These are phyloP conservation scores for Hydropsyche tenuis DNA, from an alignment of 1,140 invertebrate species.

Conservation along the genomic window DNA sequence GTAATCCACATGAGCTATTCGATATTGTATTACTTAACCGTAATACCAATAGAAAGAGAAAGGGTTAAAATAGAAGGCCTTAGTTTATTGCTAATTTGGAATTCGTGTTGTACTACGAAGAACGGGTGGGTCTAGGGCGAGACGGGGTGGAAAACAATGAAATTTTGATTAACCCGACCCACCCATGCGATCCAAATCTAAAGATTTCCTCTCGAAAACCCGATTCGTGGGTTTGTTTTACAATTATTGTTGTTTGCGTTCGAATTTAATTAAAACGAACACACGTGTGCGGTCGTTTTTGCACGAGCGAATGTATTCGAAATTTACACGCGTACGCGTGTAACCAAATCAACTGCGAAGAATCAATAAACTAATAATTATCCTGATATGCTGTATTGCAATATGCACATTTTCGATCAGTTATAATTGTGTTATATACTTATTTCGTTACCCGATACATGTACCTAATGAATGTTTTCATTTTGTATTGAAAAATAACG, in stretches of 20 bases:
- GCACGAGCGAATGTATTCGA: not conserved
- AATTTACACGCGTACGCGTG: too few species aligned
- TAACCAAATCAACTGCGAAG: too few species aligned
- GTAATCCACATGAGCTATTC: constrained; percentile 2
- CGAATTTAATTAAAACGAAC: constrained; percentile 22
- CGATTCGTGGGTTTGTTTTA: not conserved
- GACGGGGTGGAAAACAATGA: constrained; percentile 11
- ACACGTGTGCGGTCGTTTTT: constrained; percentile 1
- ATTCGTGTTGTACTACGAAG: constrained; percentile 28
- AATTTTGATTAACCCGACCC: constrained; percentile 40
- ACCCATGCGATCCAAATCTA: constrained; percentile 34
- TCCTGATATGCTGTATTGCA: too few species aligned
- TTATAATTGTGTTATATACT: too few species aligned
- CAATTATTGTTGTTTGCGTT: constrained; percentile 27
- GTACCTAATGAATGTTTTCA: too few species aligned
- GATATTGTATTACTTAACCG: not conserved
- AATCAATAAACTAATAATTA: too few species aligned
- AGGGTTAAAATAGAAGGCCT: constrained; percentile 22
- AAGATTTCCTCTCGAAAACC: constrained; percentile 26
- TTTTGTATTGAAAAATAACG: too few species aligned
- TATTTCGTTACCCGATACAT: too few species aligned
- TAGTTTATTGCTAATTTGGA: constrained; percentile 38
- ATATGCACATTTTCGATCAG: too few species aligned
- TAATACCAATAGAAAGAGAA: too few species aligned
- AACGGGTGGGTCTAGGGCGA: too few species aligned